Base-by-base conservation (phyloP, 2,113 vertebrate species). In the Phainopepla nitens region DNA sequence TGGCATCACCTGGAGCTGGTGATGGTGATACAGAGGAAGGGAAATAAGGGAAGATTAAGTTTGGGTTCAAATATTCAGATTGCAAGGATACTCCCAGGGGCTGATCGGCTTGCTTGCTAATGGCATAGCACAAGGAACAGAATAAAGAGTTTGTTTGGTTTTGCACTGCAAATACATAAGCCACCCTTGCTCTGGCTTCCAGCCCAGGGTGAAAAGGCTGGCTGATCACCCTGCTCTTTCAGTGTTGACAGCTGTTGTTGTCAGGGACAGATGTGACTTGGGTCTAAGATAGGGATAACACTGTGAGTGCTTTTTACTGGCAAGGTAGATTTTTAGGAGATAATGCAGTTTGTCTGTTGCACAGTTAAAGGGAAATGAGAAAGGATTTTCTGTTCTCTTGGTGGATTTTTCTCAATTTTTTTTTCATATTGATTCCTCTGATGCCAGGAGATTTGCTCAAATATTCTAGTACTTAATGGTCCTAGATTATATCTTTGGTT, bases 211-310 rank as follows among this genome's bases (percentile, higher is more conserved):
- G 84, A 65, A 81, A 47, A 85, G 84, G 87, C 75, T 91, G 84
- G 87, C 90, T 85, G 84, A 61, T 87, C 78, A 82, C 58, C 42
- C 33, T 72, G 75, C 73, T 85, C 78, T 65, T 71, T 60, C 53
- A 31, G n/a, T 71, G 81, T 15, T 90, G 87, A 78, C 94, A 94
- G 83, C 81, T 91, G 71, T 56, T 85, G 70, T 56, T 95, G 75
- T 61, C 75, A 85, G 84, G 75, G 84, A 71, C 80, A 93, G 84
- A 91, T 89, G 70, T 95, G 95, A 82, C 87, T 83, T 82, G 83
- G 10, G 31, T 82, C 70, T 82, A 16, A 79, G 84, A 57, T 1
- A n/a, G 42, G 62, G 41, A 47, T 79, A 64, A 64, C 62, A 54
- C 51, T 41, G 24, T 23, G 36, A 93, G 50, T 39, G 66, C 68